phyloP scores from a whole-genome alignment of 92 coral and sea anemone genomes.

The Diadumene lineata region DNA sequence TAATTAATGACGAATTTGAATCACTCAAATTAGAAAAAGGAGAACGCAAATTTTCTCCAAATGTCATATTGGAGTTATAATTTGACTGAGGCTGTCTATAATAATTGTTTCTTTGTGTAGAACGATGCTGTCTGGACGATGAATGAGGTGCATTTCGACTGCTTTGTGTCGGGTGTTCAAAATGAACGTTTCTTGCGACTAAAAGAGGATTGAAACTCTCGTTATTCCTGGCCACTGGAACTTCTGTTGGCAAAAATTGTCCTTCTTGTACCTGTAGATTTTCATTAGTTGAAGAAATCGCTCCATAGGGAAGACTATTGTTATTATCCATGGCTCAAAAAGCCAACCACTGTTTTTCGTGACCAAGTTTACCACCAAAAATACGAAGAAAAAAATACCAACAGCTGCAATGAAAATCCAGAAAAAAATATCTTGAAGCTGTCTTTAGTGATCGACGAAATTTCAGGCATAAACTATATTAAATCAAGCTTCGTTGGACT shows the following conservation, averaged over 20 bases:
- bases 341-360: constrained; percentile 1
- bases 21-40: constrained; percentile 3
- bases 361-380: constrained; percentile 4
- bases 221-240: constrained; percentile 3
- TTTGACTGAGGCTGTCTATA: constrained; percentile 1
- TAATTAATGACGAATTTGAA: constrained; percentile 27
- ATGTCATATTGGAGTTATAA: background rate
- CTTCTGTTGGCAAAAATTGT: constrained; percentile 20
- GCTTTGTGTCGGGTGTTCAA: background rate
- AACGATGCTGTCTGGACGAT: background rate
- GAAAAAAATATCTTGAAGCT: background rate
- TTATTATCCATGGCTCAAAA: constrained; percentile 65
- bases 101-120: background rate
- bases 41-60: background rate
- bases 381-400: background rate
- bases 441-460: background rate
- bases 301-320: constrained; percentile 80
- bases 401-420: background rate
- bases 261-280: constrained; percentile 16
- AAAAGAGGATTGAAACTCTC: constrained; percentile 7
- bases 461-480: background rate
- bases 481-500: background rate
- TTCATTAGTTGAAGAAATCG: constrained; percentile 62
- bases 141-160: background rate
- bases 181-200: constrained; percentile 21